These are phyloP conservation scores for Tringa solitaria DNA, from an alignment of 2,113 vertebrate species.

Conservation along the genomic window DNA sequence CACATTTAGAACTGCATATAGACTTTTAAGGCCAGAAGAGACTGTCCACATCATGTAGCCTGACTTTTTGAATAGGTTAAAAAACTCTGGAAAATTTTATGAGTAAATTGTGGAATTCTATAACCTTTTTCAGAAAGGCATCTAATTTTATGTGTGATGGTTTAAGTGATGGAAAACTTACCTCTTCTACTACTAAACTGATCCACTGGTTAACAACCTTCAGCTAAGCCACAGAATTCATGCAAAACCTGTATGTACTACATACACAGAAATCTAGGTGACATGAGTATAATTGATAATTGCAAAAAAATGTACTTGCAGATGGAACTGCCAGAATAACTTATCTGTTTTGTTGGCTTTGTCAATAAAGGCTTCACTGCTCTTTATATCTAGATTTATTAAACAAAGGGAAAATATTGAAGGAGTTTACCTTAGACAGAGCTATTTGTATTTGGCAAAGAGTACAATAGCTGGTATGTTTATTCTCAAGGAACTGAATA, in stretches of 20 bases:
- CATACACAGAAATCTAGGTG: neutral
- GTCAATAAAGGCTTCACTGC: neutral
- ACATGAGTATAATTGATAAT: neutral
- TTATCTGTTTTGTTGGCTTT: neutral
- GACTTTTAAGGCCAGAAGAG: neutral
- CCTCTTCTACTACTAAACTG: neutral
- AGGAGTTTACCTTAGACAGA: neutral
- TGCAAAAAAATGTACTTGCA: neutral
- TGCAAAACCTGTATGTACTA: neutral
- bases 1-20: fast-evolving
- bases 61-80: neutral
- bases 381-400: neutral
- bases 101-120: neutral
- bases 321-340: neutral
- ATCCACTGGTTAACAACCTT: neutral
- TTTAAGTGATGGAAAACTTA: neutral
- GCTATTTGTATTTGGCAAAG: neutral
- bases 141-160: neutral
- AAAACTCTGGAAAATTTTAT: neutral
- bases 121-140: neutral
- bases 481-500: neutral
- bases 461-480: neutral
- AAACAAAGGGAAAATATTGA: neutral
- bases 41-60: neutral
- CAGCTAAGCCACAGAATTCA: neutral